Conservation (phyloP, 2,797 vertebrate genomes). For the Channa striata region DNA sequence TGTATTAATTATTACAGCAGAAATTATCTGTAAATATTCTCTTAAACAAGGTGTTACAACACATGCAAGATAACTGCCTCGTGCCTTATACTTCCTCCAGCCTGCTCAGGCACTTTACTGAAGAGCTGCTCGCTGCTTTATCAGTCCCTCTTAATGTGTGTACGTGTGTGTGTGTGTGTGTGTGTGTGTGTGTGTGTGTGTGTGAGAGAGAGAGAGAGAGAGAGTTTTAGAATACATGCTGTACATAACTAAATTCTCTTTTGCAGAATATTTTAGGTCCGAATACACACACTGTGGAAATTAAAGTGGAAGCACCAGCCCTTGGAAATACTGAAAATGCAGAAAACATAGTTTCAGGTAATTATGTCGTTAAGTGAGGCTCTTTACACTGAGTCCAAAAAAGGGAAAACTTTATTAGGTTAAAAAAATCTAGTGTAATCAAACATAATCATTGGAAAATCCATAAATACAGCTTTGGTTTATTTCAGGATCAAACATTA, state of each 20-base stretch:
- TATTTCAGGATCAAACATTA: background rate
- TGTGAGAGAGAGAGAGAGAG: conserved; percentile 4
- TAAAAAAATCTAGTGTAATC: background rate
- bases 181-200: conserved; percentile 2
- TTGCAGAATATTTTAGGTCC: conserved; percentile 78
- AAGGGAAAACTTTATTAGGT: no score
- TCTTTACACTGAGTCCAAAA: background rate
- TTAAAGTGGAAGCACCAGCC: conserved; percentile 84
- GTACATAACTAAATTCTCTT: conserved; percentile 23
- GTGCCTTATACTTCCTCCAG: conserved; percentile 51
- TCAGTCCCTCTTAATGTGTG: conserved; percentile 58
- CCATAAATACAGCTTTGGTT: background rate
- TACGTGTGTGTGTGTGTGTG: conserved; percentile 27
- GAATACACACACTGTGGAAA: conserved; percentile 83
- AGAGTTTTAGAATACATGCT: background rate
- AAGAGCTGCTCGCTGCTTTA: conserved; percentile 61
- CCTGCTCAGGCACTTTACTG: no score
- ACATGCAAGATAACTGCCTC: conserved; percentile 63
- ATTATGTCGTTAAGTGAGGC: conserved; percentile 12
- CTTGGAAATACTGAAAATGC: conserved; percentile 86
- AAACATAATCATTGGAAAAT: background rate
- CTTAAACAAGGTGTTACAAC: conserved; percentile 44
- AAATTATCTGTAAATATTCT: conserved; percentile 45
- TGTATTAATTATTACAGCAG: background rate
- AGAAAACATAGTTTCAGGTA: conserved; percentile 91